Evolutionary conservation across 2,888 invertebrate genomes (phyloP), one percentile per base, ranked within the genome.

Genomic region (Phyto melanocephala): DNA sequence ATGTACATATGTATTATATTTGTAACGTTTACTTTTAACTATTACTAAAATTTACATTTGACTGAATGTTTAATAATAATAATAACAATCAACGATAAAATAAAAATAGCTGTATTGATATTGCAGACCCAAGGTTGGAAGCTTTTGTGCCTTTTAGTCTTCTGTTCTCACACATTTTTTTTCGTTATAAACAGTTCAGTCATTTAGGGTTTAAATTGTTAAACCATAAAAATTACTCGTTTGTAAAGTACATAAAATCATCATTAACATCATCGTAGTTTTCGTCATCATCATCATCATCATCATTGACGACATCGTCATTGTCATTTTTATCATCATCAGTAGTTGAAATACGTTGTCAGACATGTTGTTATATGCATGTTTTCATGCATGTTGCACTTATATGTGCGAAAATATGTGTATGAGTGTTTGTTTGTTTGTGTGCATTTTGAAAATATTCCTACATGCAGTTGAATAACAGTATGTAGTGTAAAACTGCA

Each of bases 201-300:
- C 17, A 56, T 71, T 45, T 72, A 54, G 35, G 50, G 35, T 35
- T 71, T 72, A 17, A n/a, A 65, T 71, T 47, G 72, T 62, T 68
- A 24, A 50, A 70, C 63, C 58, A 78, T 74, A 60, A 81, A 81
- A 65, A 40, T 47, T 47, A 81, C 56, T 81, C 63, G 62, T 77
- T 72, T 72, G 47, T 56, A 37, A 81, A 78, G 74, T 81, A 63
- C 28, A 78, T 78, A 63, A 74, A 79, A 60, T 75, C 67, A 60
- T 65, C 56, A 67, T 54, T 24, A 42, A 13, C 65, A n/a, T 33
- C 11, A 20, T 6, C 45, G 20, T 40, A 11, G 13, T 54, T 54
- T 11, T 45, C 11, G 28, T 37, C 40, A 40, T 56, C 15, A 65
- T 45, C 54, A 65, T 52, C 15, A 20, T 65, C 37, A n/a, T n/a